Conservation (phyloP, 1,140 invertebrate genomes). For the Drosophila rufa region DNA sequence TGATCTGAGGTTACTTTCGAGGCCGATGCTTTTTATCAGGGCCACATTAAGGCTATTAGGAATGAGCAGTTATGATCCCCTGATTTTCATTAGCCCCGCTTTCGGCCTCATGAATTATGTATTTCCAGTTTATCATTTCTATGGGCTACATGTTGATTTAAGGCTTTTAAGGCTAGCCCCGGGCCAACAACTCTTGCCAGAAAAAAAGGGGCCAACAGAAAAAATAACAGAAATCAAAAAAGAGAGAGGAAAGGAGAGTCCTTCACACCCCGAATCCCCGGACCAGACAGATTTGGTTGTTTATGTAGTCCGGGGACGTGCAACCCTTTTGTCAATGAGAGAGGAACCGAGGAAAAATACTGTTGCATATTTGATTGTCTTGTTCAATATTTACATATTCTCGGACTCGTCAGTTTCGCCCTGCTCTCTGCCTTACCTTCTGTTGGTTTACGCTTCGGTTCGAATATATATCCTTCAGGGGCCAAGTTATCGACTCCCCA, state of each 20-base stretch:
- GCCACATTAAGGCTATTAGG: background rate
- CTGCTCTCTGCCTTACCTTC: conserved; percentile 41
- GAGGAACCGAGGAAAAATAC: conserved; percentile 59
- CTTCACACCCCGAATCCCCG: conserved; percentile 15
- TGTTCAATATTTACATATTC: conserved; percentile 77
- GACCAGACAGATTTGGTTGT: conserved; percentile 29
- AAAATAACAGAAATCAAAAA: background rate
- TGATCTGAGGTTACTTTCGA: conserved; percentile 35
- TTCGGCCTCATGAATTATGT: conserved; percentile 36
- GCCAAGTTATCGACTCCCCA: conserved; percentile 40
- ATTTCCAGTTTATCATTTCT: conserved; percentile 42
- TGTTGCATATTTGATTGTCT: conserved; percentile 83
- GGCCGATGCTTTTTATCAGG: conserved; percentile 2
- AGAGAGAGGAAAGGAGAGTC: background rate
- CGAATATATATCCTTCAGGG: conserved; percentile 16
- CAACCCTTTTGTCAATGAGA: conserved; percentile 46
- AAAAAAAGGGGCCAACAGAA: background rate
- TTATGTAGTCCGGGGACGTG: conserved; percentile 48
- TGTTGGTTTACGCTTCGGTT: conserved; percentile 50
- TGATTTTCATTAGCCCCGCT: conserved; percentile 26
- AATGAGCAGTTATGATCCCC: conserved; percentile 43
- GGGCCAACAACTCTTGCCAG: conserved; percentile 13
- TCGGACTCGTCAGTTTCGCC: conserved; percentile 28
- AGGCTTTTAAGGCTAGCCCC: conserved; percentile 18
- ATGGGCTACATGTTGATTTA: conserved; percentile 53